These are phyloP conservation scores for Cephalotes varians DNA, from an alignment of 2,888 invertebrate genomes.

Conservation along the genomic window DNA sequence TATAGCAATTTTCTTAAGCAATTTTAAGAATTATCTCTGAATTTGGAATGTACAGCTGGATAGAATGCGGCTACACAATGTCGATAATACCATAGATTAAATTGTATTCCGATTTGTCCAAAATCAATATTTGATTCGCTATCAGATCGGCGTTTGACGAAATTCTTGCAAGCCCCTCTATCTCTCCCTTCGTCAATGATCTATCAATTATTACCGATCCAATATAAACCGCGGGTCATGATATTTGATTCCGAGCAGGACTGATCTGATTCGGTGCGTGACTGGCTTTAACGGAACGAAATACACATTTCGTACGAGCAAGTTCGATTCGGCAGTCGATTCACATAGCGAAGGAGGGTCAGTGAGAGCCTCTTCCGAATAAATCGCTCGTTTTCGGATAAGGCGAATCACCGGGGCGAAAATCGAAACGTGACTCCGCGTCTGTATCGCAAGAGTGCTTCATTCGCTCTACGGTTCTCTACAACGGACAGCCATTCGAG, in stretches of 20 bases:
- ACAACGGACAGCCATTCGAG: constrained; percentile 15
- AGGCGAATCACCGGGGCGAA: constrained; percentile 46
- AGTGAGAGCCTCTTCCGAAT: constrained; percentile 35
- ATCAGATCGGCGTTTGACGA: neutral
- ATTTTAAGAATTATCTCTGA: neutral
- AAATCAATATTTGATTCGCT: constrained; percentile 31
- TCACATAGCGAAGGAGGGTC: constrained; percentile 16
- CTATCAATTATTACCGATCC: constrained; percentile 39
- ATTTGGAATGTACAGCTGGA: neutral
- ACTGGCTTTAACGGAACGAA: constrained; percentile 22
- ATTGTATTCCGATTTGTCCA: neutral
- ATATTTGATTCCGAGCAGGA: constrained; percentile 12
- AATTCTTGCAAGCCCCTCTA: constrained; percentile 8
- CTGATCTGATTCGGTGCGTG: constrained; percentile 42
- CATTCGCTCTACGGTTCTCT: constrained; percentile 5
- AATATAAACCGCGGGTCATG: neutral
- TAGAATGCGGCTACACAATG: neutral
- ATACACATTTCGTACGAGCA: constrained; percentile 23
- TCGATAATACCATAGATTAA: neutral
- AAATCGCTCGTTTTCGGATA: constrained; percentile 47
- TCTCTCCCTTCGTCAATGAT: constrained; percentile 1
- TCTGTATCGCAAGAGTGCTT: constrained; percentile 23
- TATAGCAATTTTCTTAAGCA: neutral
- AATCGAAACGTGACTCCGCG: constrained; percentile 42
- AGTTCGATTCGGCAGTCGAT: constrained; percentile 34